A percentile compares a stretch with the other conserved stretches of the same genome.
These are phyloP conservation scores for Gymnoscelis rufifasciata DNA, from an alignment of 2,888 invertebrate species.

Conservation along the genomic window DNA sequence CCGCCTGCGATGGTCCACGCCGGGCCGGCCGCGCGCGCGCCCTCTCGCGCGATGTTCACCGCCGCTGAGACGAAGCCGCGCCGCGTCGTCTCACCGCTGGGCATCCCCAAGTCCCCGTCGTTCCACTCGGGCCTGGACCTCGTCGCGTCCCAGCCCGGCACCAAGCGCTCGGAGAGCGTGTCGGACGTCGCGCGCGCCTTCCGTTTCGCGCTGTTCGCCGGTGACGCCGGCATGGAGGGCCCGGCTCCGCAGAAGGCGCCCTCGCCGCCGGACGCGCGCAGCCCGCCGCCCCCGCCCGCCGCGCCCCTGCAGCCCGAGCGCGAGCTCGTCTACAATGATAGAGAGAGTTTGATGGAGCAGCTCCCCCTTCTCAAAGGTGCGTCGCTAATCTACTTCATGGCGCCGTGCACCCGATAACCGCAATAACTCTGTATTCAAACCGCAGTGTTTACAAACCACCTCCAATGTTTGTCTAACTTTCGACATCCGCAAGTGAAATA, in stretches of 20 bases:
- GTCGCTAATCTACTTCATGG: slow-evolving; percentile 29
- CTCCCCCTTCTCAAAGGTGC: slow-evolving; percentile 77
- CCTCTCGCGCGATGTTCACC: slow-evolving; percentile 75
- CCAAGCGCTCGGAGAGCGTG: slow-evolving; percentile 70
- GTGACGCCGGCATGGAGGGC: slow-evolving; percentile 61
- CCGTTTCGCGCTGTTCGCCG: slow-evolving; percentile 66
- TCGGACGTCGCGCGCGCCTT: slow-evolving; percentile 74
- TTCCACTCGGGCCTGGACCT: slow-evolving; percentile 92
- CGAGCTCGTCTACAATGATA: slow-evolving; percentile 52
- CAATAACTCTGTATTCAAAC: slow-evolving; percentile 14
- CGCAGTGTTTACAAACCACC: slow-evolving; percentile 45
- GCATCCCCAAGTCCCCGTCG: slow-evolving; percentile 92
- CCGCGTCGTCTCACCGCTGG: slow-evolving; percentile 80
- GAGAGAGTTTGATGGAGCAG: slow-evolving; percentile 72
- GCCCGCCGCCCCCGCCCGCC: slow-evolving; percentile 58
- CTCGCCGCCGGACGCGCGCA: slow-evolving; percentile 67
- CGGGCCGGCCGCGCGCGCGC: slow-evolving; percentile 78
- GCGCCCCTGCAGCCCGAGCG: slow-evolving; percentile 52
- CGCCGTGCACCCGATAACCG: slow-evolving; percentile 20
- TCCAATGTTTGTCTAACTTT: slow-evolving; percentile 35
- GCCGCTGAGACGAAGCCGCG: slow-evolving; percentile 74
- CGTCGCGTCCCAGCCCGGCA: slow-evolving; percentile 81
- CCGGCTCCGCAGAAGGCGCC: slow-evolving; percentile 63
- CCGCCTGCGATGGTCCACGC: slow-evolving; percentile 79
- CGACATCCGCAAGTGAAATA: slow-evolving; percentile 39